These are phyloP conservation scores for Mimachlamys varia DNA, from an alignment of 2,888 invertebrate genomes.

Conservation along the genomic window DNA sequence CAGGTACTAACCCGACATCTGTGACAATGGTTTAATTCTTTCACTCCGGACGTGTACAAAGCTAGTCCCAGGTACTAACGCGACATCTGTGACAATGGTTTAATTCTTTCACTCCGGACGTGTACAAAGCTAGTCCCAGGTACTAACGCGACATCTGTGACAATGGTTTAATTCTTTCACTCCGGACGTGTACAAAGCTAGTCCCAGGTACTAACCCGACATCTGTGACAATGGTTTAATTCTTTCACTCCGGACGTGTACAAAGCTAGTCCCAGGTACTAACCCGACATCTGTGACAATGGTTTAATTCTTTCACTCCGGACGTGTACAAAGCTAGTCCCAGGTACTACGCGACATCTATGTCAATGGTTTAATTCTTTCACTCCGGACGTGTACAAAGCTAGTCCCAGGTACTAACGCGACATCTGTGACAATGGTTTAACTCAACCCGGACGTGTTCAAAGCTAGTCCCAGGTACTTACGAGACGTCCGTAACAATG, in stretches of 20 bases:
- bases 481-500: neutral
- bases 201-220: conserved; percentile 62
- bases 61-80: conserved; percentile 68
- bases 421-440: too few species aligned
- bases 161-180: conserved; percentile 84
- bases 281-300: too few species aligned
- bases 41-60: conserved; percentile 94
- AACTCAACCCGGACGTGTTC: conserved; percentile 93
- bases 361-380: conserved; percentile 77
- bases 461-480: conserved; percentile 80
- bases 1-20: conserved; percentile 54
- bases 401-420: conserved; percentile 67
- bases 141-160: conserved; percentile 38
- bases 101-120: conserved; percentile 91
- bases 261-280: conserved; percentile 80
- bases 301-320: conserved; percentile 87
- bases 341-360: conserved; percentile 53
- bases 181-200: conserved; percentile 90
- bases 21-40: too few species aligned
- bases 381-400: conserved; percentile 93
- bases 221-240: too few species aligned
- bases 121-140: conserved; percentile 85
- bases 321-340: conserved; percentile 88
- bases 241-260: conserved; percentile 95
- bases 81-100: too few species aligned